Percentiles rank a stretch among this genome's conserved stretches.
These are phyloP conservation scores for Peromyscus nudipes DNA, from an alignment of 2,797 vertebrate genomes.

Conservation along the genomic window DNA sequence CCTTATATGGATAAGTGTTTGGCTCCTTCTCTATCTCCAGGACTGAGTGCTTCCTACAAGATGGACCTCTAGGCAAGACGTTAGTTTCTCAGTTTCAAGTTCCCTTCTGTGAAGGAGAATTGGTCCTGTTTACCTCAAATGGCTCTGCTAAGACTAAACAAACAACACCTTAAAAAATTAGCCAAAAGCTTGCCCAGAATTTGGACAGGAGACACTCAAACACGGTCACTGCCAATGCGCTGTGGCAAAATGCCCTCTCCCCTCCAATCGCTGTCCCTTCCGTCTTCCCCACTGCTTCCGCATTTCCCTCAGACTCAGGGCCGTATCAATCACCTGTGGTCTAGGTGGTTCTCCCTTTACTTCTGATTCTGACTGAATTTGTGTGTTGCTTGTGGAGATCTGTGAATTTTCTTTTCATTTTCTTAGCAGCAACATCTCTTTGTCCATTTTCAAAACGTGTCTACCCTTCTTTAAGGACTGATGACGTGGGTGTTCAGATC, in stretches of 20 bases:
- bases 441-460: conserved; percentile 13
- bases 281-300: not conserved
- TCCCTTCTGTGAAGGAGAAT: not conserved
- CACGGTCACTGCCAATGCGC: not conserved
- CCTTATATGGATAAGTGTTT: not conserved
- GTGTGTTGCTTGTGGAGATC: not conserved
- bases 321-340: not conserved
- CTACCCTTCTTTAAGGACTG: not conserved
- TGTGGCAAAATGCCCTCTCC: not conserved
- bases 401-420: not conserved
- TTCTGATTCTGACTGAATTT: not conserved
- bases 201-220: not conserved
- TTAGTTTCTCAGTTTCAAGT: not conserved
- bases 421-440: conserved; percentile 32
- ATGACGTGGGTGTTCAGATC: conserved; percentile 3
- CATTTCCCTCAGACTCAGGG: not conserved
- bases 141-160: conserved; percentile 5
- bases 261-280: not conserved
- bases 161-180: conserved; percentile 15
- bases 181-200: not conserved
- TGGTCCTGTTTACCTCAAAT: not conserved
- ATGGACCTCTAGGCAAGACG: not conserved
- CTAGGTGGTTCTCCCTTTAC: not conserved
- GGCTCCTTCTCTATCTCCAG: not conserved
- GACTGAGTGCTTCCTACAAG: not conserved